Evolutionary conservation across 37 sponge, comb jelly and placozoan genomes (phyloP), one percentile per base, ranked within the genome.

Genomic region (Crambe crambe): DNA sequence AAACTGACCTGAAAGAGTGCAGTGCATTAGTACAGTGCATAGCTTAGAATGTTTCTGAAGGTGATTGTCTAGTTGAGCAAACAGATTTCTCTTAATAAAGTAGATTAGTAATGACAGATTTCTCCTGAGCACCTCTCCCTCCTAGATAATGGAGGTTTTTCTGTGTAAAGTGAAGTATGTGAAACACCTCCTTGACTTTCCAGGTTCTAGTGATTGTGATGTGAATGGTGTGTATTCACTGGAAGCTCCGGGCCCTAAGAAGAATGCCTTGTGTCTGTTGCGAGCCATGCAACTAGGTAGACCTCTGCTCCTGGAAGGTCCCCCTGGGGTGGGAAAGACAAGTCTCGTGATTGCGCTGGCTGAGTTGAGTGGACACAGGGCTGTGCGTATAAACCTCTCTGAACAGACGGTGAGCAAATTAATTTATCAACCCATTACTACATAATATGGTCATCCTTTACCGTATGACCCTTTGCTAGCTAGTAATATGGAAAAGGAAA

Each of bases 311-410:
- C 58, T 98, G 63, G 97, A 98, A 62, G 99, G 99, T 21, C 63
- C 85, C 44, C 99, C 99, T 15, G 99, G 99, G 27, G 99, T 98
- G 18, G 99, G 99, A 31, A 98, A 98, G 76, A 96, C 99, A 21
- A 94, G 90, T 72, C 75, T 98, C 22, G 95, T 96, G 31, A 77
- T 83, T 15, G 95, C 97, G 1, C 64, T 98, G 62, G 99, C 97
- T 18, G 59, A 42, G n/a, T 68, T 86, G 39, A 80, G 89, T 72
- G 97, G 96, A 25, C 82, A 96, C 68, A 27, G 6, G 3, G n/a
- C 92, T 6, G 83, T 80, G 8, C 75, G 99, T 47, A 98, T 98
- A 34, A 96, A 96, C 73, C 90, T 98, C 54, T 98, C 99, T 42
- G 99, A 98, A 60, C 97, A 98, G 38, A 96, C 99, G 26, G 97